Conservation (phyloP, 2,888 invertebrate species). For the Melangyna quadrimaculata region DNA sequence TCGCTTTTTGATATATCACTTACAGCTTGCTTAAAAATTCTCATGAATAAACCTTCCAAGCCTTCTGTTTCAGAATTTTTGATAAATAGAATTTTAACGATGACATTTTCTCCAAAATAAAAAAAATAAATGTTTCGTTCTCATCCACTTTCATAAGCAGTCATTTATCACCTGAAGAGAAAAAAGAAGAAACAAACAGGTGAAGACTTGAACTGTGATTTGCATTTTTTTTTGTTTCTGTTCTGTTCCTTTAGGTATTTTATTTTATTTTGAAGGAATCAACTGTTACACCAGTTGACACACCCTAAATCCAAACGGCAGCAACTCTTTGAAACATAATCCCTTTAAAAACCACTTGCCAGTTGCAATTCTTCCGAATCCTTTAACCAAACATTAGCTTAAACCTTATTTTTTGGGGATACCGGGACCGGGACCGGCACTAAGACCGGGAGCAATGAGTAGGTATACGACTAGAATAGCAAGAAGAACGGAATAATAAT, state of each 20-base stretch:
- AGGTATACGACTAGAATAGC: background rate
- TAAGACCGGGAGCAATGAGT: background rate
- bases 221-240: conserved; percentile 6
- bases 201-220: conserved; percentile 40
- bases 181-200: conserved; percentile 21
- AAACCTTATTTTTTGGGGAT: conserved; percentile 1
- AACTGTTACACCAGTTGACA: conserved; percentile 66
- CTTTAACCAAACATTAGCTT: conserved; percentile 24
- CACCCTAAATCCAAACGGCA: conserved; percentile 36
- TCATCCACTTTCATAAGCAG: conserved; percentile 28
- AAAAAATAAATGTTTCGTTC: background rate
- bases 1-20: background rate
- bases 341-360: conserved; percentile 26
- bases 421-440: no score
- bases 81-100: conserved; percentile 70
- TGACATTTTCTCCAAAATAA: conserved; percentile 42
- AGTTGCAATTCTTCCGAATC: conserved; percentile 39
- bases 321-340: conserved; percentile 44
- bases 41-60: conserved; percentile 23
- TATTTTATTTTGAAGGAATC: conserved; percentile 29
- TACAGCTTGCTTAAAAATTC: background rate
- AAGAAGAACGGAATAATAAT: conserved; percentile 71
- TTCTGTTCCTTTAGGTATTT: no score
- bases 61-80: conserved; percentile 35
- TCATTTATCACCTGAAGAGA: conserved; percentile 59